These are phyloP conservation scores for Tineola bisselliella DNA, from an alignment of 2,888 invertebrate genomes.

Conservation along the genomic window DNA sequence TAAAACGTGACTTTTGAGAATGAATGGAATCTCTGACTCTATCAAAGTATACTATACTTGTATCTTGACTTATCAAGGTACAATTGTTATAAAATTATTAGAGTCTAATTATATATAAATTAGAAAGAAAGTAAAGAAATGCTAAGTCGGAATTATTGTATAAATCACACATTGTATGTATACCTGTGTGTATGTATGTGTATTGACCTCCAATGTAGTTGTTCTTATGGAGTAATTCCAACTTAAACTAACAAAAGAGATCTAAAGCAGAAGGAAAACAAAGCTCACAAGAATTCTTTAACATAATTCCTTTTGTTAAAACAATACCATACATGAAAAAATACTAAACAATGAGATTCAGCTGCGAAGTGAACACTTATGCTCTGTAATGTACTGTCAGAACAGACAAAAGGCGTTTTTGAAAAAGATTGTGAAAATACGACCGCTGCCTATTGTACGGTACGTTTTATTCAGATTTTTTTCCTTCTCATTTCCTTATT, in stretches of 20 bases:
- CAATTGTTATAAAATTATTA: no score
- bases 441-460: slow-evolving; percentile 46
- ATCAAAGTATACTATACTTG: no score
- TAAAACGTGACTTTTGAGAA: no score
- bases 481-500: slow-evolving; percentile 58
- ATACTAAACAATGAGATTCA: slow-evolving; percentile 39
- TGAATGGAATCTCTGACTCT: no score
- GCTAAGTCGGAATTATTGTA: no score
- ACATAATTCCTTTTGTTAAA: background rate
- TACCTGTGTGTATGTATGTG: no score
- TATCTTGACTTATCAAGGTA: no score
- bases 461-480: slow-evolving; percentile 47
- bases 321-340: background rate
- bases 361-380: slow-evolving; percentile 48
- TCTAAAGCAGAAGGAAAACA: background rate
- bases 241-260: background rate
- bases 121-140: no score
- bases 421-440: slow-evolving; percentile 55
- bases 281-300: background rate
- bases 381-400: slow-evolving; percentile 56
- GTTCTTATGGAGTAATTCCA: background rate
- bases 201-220: no score
- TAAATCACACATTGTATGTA: no score
- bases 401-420: slow-evolving; percentile 48
- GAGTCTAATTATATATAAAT: no score